phyloP scores from a whole-genome alignment of 2,888 invertebrate species.

The Leptothorax acervorum region DNA sequence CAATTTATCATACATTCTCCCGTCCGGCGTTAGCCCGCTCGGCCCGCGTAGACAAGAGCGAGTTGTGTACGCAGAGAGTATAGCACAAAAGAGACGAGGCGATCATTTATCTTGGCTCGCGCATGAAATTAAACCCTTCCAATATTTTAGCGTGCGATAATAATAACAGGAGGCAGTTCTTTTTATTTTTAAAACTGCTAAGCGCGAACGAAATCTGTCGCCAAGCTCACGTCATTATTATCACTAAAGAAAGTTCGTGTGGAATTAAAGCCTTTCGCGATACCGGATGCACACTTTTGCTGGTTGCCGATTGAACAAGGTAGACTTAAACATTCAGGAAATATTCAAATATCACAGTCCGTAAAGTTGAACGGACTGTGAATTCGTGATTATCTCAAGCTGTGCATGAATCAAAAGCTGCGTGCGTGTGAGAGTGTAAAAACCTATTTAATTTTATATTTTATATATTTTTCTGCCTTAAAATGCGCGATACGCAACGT shows the following conservation, averaged over 20 bases:
- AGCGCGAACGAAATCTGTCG: conserved; percentile 76
- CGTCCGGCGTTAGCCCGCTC: conserved; percentile 4
- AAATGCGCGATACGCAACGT: background rate
- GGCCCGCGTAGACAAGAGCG: background rate
- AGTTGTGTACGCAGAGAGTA: conserved; percentile 4
- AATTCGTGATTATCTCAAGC: background rate
- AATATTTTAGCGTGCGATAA: conserved; percentile 77
- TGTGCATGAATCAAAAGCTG: background rate
- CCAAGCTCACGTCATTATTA: conserved; percentile 71
- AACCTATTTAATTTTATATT: background rate
- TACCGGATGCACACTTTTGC: conserved; percentile 64
- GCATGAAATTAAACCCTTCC: conserved; percentile 75
- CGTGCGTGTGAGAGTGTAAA: background rate
- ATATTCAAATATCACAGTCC: background rate
- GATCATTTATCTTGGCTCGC: conserved; percentile 68
- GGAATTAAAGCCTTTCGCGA: conserved; percentile 70
- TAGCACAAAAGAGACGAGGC: conserved; percentile 45
- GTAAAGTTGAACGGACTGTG: background rate
- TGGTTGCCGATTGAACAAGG: conserved; percentile 72
- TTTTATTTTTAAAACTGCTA: conserved; percentile 78
- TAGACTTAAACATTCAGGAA: conserved; percentile 15
- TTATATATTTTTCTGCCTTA: background rate
- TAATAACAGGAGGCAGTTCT: conserved; percentile 82
- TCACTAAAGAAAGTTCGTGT: conserved; percentile 74
- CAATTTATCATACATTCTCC: conserved; percentile 71